Evolutionary conservation across 1,140 invertebrate species (phyloP).

Genomic region (Maconellicoccus hirsutus): DNA sequence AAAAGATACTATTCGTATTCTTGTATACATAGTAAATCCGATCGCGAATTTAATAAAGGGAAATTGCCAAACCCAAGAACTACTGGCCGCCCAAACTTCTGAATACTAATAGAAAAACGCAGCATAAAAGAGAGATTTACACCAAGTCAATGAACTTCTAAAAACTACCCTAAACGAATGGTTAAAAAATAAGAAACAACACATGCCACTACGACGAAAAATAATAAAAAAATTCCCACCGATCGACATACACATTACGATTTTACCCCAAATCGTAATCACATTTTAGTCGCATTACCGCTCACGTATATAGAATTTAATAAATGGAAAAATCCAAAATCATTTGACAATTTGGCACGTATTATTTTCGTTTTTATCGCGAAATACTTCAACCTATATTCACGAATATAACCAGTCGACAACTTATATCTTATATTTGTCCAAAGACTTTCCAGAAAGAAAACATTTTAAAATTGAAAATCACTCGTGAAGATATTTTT

Average conservation of each 20-base stretch:
- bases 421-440: background rate
- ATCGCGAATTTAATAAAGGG: constrained; percentile 21
- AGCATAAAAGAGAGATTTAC: constrained; percentile 13
- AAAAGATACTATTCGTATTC: background rate
- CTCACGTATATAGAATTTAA: background rate
- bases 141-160: background rate
- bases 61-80: constrained; percentile 11
- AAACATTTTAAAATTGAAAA: background rate
- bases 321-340: background rate
- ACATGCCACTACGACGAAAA: background rate
- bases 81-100: background rate
- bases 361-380: background rate
- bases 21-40: background rate
- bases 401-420: background rate
- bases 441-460: too few species aligned
- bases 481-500: background rate
- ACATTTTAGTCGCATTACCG: background rate
- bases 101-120: constrained; percentile 14
- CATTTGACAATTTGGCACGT: background rate
- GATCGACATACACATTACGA: background rate
- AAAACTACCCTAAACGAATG: background rate
- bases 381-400: background rate
- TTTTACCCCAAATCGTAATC: background rate
- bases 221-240: constrained; percentile 5
- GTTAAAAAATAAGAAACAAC: background rate